A percentile compares a stretch with the other conserved stretches of the same genome.
Conservation (phyloP, 2,113 vertebrate genomes). For the Oryzias celebensis region DNA sequence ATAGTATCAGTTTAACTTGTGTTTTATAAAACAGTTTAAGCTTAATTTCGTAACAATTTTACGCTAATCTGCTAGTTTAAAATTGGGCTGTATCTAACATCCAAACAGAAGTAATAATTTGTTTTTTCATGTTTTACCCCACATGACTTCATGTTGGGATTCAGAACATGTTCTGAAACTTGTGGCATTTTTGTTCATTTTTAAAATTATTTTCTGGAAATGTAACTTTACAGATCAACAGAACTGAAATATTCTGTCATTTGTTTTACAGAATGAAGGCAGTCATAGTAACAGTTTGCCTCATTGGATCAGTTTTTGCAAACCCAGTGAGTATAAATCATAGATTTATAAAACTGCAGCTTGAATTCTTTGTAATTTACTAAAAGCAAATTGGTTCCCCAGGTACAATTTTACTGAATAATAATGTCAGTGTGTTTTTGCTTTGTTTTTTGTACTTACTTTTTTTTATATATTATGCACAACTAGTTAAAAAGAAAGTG, state of each 20-base stretch:
- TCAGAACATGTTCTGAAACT: too few relatives aligned
- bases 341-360: too few relatives aligned
- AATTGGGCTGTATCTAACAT: too few relatives aligned
- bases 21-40: not conserved
- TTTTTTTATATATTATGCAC: not conserved
- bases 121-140: too few relatives aligned
- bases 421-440: too few relatives aligned
- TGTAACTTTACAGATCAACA: too few relatives aligned
- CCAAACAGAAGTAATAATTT: too few relatives aligned
- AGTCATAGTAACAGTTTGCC: constrained; percentile 53
- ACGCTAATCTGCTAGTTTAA: not conserved
- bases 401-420: too few relatives aligned
- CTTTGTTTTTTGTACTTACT: not conserved
- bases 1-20: not conserved
- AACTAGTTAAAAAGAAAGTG: not conserved
- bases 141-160: too few relatives aligned
- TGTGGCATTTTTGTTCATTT: too few relatives aligned
- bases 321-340: constrained; percentile 65
- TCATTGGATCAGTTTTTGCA: constrained; percentile 62
- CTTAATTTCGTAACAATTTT: not conserved
- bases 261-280: constrained; percentile 62
- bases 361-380: too few relatives aligned
- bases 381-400: not conserved
- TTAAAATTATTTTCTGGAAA: too few relatives aligned
- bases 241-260: not conserved